phyloP scores from a whole-genome alignment of 2,888 invertebrate species.

The Magallana nippona region DNA sequence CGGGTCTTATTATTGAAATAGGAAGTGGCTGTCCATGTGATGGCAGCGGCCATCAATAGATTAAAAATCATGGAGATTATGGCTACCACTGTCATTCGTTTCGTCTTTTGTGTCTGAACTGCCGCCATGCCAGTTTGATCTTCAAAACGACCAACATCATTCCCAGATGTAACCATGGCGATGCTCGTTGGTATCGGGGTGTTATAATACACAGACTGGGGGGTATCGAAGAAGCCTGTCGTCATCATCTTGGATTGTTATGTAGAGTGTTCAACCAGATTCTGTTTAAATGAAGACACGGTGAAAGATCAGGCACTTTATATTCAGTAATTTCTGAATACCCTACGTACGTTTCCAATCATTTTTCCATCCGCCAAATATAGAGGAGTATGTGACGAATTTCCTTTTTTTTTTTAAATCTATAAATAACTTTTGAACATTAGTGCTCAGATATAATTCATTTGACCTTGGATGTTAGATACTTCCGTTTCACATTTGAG shows the following conservation, averaged over 20 bases:
- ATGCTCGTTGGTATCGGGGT: not conserved
- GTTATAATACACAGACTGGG: not conserved
- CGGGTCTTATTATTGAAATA: not conserved
- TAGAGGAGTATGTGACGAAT: conserved; percentile 22
- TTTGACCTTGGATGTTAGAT: not conserved
- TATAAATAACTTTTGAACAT: not conserved
- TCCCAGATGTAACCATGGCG: conserved; percentile 3
- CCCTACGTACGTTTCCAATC: not conserved
- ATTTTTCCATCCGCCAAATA: not conserved
- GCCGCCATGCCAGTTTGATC: not conserved
- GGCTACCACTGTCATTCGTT: not conserved
- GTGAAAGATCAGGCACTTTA: not conserved
- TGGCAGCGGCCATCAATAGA: not conserved
- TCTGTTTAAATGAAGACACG: not conserved
- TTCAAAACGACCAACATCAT: conserved; percentile 14
- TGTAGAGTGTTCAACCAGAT: not conserved
- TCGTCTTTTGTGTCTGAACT: not conserved
- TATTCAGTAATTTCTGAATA: not conserved
- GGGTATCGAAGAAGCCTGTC: not conserved
- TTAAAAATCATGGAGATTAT: not conserved
- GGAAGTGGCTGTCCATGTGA: not conserved
- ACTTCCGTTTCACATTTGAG: not conserved
- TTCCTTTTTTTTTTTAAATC: not conserved
- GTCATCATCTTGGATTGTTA: not conserved
- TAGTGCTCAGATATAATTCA: not conserved